Base-by-base conservation (phyloP, 1,140 invertebrate species). In the Chionoecetes opilio region DNA sequence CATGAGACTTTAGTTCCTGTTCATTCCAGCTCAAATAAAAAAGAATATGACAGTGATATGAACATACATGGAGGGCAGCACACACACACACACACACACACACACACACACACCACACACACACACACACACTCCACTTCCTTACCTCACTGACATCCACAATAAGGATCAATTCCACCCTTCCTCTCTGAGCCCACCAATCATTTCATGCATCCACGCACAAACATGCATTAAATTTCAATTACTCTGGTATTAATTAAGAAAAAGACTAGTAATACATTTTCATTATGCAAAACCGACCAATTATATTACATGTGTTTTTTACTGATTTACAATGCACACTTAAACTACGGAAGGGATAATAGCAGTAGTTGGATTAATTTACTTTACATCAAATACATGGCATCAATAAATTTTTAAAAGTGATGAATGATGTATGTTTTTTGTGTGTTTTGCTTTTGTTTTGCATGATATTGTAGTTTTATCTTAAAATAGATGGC, bases 91-190 rank as follows among this genome's bases (percentile, higher is more conserved):
- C 53, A 63, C 9, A 75, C 63, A 75, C 9, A n/a, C 63, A 75
- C 63, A 75, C 63, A 75, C 63, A 75, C 63, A 75, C 63, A 75
- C 63, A 75, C 63, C 63, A 75, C 63, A 75, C 63, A 75, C 63
- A 75, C 63, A 75, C 63, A 75, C 9, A 75, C 8, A 75, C 9
- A 75, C 9, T n/a, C 41, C 5, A 21, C 63, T n/a, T n/a, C 63
- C 21, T 75, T n/a, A 75, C n/a, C 63, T 53, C 63, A 11, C 21
- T 75, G n/a, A 0, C 63, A n/a, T 75, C n/a, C 11, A 5, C 41
- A 75, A 75, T 75, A 75, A 75, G 63, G n/a, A 75, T 75, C 21
- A n/a, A 26, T n/a, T n/a, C 63, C 63, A 75, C 63, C 63, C n/a
- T 75, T 75, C 21, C n/a, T 75, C 21, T 75, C 26, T 75, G n/a